phyloP scores from a whole-genome alignment of 1,140 invertebrate genomes.

The Macrotrachela quadricornifera region DNA sequence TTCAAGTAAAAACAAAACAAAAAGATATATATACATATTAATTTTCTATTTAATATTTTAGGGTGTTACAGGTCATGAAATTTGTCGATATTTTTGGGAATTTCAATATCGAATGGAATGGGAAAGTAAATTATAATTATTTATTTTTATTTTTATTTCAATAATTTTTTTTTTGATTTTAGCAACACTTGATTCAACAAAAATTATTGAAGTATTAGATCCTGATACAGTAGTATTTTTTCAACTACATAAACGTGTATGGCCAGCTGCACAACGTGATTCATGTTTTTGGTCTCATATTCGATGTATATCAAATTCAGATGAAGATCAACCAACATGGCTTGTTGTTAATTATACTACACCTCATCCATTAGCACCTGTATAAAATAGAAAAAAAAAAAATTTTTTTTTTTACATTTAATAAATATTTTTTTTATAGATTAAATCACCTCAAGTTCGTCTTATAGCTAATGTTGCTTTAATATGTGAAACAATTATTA shows the following conservation, averaged over 20 bases:
- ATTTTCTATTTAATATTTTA: constrained; percentile 14
- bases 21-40: not conserved
- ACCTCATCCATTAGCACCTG: constrained; percentile 51
- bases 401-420: too few species aligned
- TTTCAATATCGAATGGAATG: constrained; percentile 87
- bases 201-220: constrained; percentile 66
- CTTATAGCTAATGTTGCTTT: constrained; percentile 82
- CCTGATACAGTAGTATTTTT: constrained; percentile 46
- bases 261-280: constrained; percentile 92
- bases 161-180: too few species aligned
- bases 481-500: constrained; percentile 74
- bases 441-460: constrained; percentile 38
- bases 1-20: constrained; percentile 37
- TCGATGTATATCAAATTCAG: constrained; percentile 24
- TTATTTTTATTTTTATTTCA: too few species aligned
- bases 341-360: constrained; percentile 89
- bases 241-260: constrained; percentile 90
- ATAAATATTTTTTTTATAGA: not conserved
- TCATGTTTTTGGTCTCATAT: constrained; percentile 97
- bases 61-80: constrained; percentile 84
- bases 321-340: constrained; percentile 38
- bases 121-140: constrained; percentile 50
- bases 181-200: constrained; percentile 51
- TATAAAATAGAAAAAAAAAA: constrained; percentile 33
- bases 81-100: constrained; percentile 91